Conservation (phyloP, 2,797 vertebrate species). For the Sebastes hubbsi region DNA sequence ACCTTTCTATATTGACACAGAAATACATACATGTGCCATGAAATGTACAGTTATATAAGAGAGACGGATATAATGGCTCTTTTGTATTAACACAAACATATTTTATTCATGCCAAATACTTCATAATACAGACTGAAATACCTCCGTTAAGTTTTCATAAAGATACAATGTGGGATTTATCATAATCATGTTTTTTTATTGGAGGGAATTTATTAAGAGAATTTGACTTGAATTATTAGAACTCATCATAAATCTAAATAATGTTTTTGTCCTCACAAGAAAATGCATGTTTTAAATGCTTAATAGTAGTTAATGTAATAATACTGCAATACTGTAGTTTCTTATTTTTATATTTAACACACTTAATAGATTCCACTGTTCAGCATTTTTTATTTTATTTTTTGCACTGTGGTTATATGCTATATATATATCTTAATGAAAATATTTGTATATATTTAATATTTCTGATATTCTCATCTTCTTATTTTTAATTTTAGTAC, state of each 20-base stretch:
- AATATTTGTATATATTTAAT: no score
- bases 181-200: background rate
- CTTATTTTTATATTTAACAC: no score
- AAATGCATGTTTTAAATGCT: background rate
- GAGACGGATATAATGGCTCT: conserved; percentile 4
- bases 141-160: background rate
- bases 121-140: background rate
- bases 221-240: background rate
- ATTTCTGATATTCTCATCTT: no score
- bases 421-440: no score
- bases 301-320: background rate
- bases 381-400: no score
- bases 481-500: no score
- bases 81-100: conserved; percentile 5
- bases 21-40: conserved; percentile 15
- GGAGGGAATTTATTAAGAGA: background rate
- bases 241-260: background rate
- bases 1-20: conserved; percentile 57
- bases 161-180: background rate
- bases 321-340: no score
- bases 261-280: background rate
- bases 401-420: no score
- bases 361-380: no score
- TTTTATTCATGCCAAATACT: background rate
- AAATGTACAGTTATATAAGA: conserved; percentile 16